Evolutionary conservation across 2,888 invertebrate species (phyloP).

Genomic region (Crepidodera aurea): DNA sequence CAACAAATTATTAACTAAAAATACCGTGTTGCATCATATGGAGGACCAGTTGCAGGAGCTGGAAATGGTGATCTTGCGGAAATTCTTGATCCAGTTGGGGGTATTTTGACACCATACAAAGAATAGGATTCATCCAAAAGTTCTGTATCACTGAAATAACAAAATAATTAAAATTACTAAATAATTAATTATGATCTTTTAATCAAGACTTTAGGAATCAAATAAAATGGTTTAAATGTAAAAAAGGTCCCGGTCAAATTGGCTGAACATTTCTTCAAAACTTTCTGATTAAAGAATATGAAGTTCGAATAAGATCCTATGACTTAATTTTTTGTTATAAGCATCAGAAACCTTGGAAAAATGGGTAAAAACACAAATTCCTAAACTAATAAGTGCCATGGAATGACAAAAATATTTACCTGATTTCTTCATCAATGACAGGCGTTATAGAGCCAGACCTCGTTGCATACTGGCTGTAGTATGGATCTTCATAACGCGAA

Average conservation of each 20-base stretch:
- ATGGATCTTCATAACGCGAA: slow-evolving; percentile 85
- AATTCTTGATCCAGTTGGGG: slow-evolving; percentile 62
- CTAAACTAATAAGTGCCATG: no score
- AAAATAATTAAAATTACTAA: no score
- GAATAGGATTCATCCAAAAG: slow-evolving; percentile 76
- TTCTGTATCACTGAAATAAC: slow-evolving; percentile 68
- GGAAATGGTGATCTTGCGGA: slow-evolving; percentile 59
- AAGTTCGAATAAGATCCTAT: no score
- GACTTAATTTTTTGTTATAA: no score
- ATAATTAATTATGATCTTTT: neutral
- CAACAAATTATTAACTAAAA: slow-evolving; percentile 6
- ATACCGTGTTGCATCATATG: slow-evolving; percentile 69
- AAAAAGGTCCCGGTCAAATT: no score
- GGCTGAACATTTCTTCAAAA: no score
- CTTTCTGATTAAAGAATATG: no score
- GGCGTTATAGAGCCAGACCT: slow-evolving; percentile 83
- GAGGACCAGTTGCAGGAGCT: slow-evolving; percentile 63
- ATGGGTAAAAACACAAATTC: no score
- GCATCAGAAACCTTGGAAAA: no score
- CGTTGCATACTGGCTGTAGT: slow-evolving; percentile 80
- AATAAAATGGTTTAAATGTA: no score
- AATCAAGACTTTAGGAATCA: neutral
- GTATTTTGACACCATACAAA: slow-evolving; percentile 73
- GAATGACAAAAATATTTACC: slow-evolving; percentile 67
- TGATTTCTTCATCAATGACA: slow-evolving; percentile 90